Base-by-base conservation (phyloP, 1,140 invertebrate species). In the Phocides pigmalion region DNA sequence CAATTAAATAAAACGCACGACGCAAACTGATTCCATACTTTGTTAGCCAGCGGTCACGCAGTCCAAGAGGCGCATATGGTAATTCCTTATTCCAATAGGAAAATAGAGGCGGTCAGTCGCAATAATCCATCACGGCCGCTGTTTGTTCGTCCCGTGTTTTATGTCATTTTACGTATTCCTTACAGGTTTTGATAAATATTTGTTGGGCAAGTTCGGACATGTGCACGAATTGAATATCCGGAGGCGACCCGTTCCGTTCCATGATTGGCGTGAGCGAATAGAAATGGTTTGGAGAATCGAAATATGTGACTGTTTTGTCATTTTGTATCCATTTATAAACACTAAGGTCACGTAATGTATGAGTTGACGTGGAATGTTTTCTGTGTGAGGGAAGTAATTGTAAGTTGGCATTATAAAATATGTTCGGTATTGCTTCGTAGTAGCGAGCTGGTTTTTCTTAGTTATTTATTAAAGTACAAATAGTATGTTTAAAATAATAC, bases 81-180 rank as follows among this genome's bases (percentile, higher is more conserved):
- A 89, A 90, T 90, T 88, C 74, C 88, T 88, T 90, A 89, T 87
- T 87, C 85, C 86, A 85, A 90, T 87, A 90, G 84, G 85, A 90
- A 39, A 89, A 88, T 88, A 84, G 86, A 81, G 79, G 84, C 85
- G 88, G 88, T 90, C 88, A 89, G 74, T 86, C 76, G 86, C 88
- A 90, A 90, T 90, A 90, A 90, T 90, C 88, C 86, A 90, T 90
- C 88, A 90, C 81, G 78, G 67, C 63, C 72, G 74, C 77, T 84
- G 81, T 85, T 85, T 85, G 83, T 86, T 82, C 74, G 79, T 79
- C 71, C 82, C 69, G 72, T 87, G 84, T 90, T 89, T 83, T 89
- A 84, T 87, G 85, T 86, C 84, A 81, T 85, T 89, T 90, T 90
- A 84, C 76, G 86, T 90, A 90, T 90, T 90, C 88, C 85, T 90